phyloP scores from a whole-genome alignment of 1,140 invertebrate species.

The Tetramorium simillimum region DNA sequence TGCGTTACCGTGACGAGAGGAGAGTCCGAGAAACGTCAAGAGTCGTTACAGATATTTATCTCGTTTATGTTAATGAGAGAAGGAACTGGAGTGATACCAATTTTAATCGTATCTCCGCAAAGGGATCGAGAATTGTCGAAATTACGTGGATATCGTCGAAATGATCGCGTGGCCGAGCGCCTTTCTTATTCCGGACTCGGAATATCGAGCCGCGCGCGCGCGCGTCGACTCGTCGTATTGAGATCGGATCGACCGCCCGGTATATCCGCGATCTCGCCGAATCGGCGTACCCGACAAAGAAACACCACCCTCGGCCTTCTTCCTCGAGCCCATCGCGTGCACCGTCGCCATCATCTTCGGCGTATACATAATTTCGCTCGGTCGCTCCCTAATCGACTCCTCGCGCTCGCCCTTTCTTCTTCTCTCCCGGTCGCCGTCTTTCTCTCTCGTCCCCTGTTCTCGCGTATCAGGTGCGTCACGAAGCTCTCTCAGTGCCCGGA shows the following conservation, averaged over 20 bases:
- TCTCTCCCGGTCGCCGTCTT: slow-evolving; percentile 50
- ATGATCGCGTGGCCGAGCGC: slow-evolving; percentile 8
- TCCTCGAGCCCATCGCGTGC: slow-evolving; percentile 69
- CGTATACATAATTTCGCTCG: slow-evolving; percentile 76
- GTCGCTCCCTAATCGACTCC: slow-evolving; percentile 73
- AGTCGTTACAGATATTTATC: slow-evolving; percentile 26
- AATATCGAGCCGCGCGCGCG: background rate
- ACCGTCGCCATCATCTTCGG: slow-evolving; percentile 73
- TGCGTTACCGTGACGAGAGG: slow-evolving; percentile 19
- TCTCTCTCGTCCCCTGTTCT: slow-evolving; percentile 54
- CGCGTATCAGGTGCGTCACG: slow-evolving; percentile 69
- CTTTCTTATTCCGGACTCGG: slow-evolving; percentile 10
- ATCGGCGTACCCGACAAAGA: slow-evolving; percentile 62
- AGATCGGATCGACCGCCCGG: slow-evolving; percentile 45
- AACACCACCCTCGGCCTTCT: slow-evolving; percentile 49
- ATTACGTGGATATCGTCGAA: slow-evolving; percentile 40
- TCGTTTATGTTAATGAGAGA: slow-evolving; percentile 34
- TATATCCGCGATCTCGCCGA: slow-evolving; percentile 57
- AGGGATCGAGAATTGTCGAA: slow-evolving; percentile 33
- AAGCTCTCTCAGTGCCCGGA: slow-evolving; percentile 64
- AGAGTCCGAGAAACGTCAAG: background rate
- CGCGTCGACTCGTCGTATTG: background rate
- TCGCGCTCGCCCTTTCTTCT: slow-evolving; percentile 47
- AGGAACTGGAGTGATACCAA: slow-evolving; percentile 16
- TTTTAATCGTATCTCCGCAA: slow-evolving; percentile 43